Percentiles rank a stretch among this genome's conserved stretches.
Conservation (phyloP, 2,113 vertebrate genomes). For the Psophia crepitans region DNA sequence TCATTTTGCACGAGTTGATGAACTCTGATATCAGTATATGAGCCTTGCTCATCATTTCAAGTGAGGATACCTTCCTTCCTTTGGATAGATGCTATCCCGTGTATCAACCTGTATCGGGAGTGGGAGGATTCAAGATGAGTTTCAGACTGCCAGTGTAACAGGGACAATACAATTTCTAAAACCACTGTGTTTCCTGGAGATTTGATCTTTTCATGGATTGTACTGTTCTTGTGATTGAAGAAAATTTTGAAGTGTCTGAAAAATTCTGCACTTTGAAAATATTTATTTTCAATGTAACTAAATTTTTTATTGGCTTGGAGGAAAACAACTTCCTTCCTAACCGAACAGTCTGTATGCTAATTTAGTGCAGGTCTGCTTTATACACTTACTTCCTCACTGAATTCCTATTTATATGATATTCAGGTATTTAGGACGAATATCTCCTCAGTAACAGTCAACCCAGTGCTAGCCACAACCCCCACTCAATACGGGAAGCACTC, state of each 20-base stretch:
- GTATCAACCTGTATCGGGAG: not conserved
- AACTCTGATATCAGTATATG: rapidly evolving
- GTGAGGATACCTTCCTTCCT: not conserved
- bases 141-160: not conserved
- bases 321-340: not conserved
- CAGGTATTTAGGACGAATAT: not conserved
- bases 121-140: not conserved
- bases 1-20: not conserved
- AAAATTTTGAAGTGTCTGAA: not conserved
- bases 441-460: not conserved
- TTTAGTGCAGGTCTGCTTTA: not conserved
- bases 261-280: not conserved
- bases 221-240: not conserved
- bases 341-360: not conserved
- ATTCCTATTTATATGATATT: not conserved
- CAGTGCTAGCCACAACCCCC: not conserved
- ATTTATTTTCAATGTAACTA: not conserved
- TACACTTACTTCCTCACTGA: not conserved
- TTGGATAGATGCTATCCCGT: not conserved
- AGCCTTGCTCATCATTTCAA: not conserved
- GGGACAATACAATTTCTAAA: not conserved
- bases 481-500: not conserved
- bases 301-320: not conserved
- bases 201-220: not conserved
- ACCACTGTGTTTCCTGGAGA: not conserved